Base-by-base conservation (phyloP, 1,140 invertebrate genomes). In the Apis cerana region DNA sequence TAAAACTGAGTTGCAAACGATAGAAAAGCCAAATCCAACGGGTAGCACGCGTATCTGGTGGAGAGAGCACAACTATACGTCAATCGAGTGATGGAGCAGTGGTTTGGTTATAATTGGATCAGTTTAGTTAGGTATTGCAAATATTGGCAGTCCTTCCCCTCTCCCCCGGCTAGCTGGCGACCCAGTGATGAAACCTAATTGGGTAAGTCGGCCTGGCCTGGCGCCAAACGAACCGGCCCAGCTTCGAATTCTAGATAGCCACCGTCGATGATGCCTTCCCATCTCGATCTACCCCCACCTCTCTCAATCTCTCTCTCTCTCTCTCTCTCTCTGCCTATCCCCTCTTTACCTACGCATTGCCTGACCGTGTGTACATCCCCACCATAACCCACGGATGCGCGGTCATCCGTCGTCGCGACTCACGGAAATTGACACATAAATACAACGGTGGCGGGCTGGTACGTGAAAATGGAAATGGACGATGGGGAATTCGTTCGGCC, bases 111-210 rank as follows among this genome's bases (percentile, higher is more conserved):
- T 92, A 92, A 93, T 92, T 92, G 92, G 91, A 93, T 91, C 90
- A 88, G 89, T 92, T 92, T 87, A 89, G 88, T 91, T 88, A 88
- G 88, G 91, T 91, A 93, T 94, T 91, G 92, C 93, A 93, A 93
- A 93, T 93, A 93, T 93, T 93, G 92, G 92, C 93, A 93, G 90
- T 43, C 33, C 33, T 43, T 43, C 33, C 33, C 33, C 33, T 43
- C 33, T 43, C 33, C 33, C 88, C 88, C 90, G 90, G 92, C 89
- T 92, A 92, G 91, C 90, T 88, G 82, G 81, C 89, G 90, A 92
- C 91, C 88, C 87, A 91, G 90, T 93, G 92, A 93, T 92, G 93
- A 94, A 93, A 93, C 91, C 90, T 93, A 93, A 94, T 93, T 94
- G 91, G 93, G 92, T 92, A 94, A 94, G 92, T 93, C 91, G 92